phyloP scores from a whole-genome alignment of 2,113 vertebrate species.

The Silurus meridionalis region DNA sequence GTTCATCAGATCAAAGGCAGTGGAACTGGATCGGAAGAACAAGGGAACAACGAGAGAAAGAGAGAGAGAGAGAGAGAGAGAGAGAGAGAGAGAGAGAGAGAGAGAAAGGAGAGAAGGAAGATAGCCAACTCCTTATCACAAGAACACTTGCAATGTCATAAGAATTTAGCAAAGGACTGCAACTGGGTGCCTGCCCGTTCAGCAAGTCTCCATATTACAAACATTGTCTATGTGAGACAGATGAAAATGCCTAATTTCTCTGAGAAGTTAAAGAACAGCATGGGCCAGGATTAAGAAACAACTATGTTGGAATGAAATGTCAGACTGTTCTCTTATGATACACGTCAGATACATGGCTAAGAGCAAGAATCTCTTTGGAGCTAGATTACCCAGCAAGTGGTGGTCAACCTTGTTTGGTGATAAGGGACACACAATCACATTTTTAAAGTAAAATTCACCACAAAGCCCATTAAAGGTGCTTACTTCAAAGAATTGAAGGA shows the following conservation, averaged over 20 bases:
- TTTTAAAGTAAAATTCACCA: background rate
- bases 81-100: background rate
- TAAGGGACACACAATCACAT: background rate
- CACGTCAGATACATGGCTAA: background rate
- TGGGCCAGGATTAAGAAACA: background rate
- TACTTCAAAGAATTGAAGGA: background rate
- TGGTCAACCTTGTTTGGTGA: conserved; percentile 7
- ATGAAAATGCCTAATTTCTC: conserved; percentile 13
- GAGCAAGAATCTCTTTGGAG: background rate
- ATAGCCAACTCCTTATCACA: conserved; percentile 23
- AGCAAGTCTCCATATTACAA: conserved; percentile 57
- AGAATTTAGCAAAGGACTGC: conserved; percentile 5
- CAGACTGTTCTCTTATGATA: background rate
- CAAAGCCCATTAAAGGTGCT: background rate
- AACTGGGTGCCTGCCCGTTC: conserved; percentile 21
- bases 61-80: background rate
- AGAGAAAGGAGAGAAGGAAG: background rate
- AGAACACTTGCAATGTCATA: conserved; percentile 30
- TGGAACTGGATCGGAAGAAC: conserved; percentile 8
- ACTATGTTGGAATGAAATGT: conserved; percentile 5
- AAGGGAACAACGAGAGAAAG: conserved; percentile 1
- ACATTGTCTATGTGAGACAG: conserved; percentile 43
- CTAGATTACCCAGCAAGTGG: background rate
- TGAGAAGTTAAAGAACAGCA: background rate
- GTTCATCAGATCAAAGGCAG: conserved; percentile 52